Evolutionary conservation across 2,797 vertebrate genomes (phyloP).

Genomic region (Orientallactaga sibirica): DNA sequence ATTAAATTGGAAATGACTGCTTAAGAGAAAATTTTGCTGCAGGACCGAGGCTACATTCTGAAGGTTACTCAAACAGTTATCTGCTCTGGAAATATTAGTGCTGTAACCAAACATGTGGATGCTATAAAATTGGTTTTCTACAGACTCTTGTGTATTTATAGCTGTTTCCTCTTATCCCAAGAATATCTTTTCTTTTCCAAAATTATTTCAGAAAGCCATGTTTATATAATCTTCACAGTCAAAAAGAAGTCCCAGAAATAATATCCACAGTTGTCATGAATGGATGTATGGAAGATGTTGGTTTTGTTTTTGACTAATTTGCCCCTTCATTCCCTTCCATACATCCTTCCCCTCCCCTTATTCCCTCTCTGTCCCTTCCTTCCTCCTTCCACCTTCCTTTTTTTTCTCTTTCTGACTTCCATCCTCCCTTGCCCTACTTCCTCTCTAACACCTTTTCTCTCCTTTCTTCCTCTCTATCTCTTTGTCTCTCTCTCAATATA

Average conservation of each 20-base stretch:
- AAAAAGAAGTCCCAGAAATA: not conserved
- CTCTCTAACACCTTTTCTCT: rapidly evolving
- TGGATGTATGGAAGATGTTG: not conserved
- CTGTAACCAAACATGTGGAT: not conserved
- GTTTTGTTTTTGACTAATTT: not conserved
- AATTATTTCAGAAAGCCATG: not conserved
- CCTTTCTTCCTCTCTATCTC: not conserved
- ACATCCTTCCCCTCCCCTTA: too few species aligned
- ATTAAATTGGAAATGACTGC: not conserved
- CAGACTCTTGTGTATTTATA: not conserved
- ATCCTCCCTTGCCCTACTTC: not conserved
- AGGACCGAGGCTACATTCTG: not conserved
- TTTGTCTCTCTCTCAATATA: not conserved
- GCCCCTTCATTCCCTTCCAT: too few species aligned
- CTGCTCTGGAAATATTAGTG: not conserved
- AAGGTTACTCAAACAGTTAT: not conserved
- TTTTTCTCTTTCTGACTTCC: not conserved
- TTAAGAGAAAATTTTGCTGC: conserved; percentile 9
- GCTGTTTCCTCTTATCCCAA: not conserved
- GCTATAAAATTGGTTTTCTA: not conserved
- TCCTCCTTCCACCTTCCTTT: not conserved
- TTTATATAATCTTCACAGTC: not conserved
- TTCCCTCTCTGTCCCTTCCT: not conserved
- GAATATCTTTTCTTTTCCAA: not conserved
- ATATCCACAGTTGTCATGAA: not conserved